phyloP scores from a whole-genome alignment of 2,797 vertebrate species.

The Loris lydekkerianus region DNA sequence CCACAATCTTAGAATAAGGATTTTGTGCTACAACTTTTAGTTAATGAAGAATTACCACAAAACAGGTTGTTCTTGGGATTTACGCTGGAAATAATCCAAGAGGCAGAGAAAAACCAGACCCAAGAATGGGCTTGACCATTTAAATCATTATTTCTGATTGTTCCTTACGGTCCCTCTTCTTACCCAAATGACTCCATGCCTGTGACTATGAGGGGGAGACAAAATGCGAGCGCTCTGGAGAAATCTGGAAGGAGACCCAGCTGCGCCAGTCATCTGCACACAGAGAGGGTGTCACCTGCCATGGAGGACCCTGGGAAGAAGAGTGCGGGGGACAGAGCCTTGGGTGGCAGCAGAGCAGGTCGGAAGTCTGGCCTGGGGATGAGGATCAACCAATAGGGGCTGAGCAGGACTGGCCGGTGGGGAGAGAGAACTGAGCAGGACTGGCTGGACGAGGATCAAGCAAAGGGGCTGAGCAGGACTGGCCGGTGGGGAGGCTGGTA shows the following conservation, averaged over 20 bases:
- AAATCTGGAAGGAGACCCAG: background rate
- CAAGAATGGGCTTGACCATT: background rate
- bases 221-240: background rate
- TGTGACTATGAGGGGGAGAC: background rate
- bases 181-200: background rate
- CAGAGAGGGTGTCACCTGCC: background rate
- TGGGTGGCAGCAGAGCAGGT: background rate
- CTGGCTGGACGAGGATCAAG: too few relatives aligned
- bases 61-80: background rate
- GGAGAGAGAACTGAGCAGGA: background rate
- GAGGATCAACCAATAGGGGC: background rate
- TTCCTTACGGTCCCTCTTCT: background rate
- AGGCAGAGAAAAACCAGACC: background rate
- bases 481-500: background rate
- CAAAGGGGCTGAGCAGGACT: too few relatives aligned
- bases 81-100: background rate
- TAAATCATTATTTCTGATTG: background rate
- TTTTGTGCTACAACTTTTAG: background rate
- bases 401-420: background rate
- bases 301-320: background rate
- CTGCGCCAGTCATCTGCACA: background rate
- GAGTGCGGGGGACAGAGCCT: background rate
- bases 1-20: background rate
- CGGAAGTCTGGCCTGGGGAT: background rate
- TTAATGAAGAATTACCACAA: slow-evolving; percentile 4